Evolutionary conservation across 1,140 invertebrate genomes (phyloP), one percentile per base, ranked within the genome.

Genomic region (Drosophila kanapiae): DNA sequence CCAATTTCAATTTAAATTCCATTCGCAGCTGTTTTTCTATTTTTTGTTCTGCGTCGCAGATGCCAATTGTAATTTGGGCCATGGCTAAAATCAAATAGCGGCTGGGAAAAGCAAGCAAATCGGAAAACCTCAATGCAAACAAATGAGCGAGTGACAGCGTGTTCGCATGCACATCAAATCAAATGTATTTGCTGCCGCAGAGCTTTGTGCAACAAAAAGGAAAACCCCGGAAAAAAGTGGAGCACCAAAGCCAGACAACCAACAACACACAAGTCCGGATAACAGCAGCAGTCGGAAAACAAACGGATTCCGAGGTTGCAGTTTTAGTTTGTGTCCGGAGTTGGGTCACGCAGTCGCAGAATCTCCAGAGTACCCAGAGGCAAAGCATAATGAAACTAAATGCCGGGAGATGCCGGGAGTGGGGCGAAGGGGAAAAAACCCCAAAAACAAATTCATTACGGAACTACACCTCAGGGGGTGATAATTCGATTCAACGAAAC

Each of bases 401-500:
- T 90, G 85, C 72, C 69, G 78, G 64, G 37, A 14, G 40, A 87
- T 90, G 85, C 72, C 69, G 78, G 64, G 37, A 14, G 40, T 58
- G 63, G 63, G 78, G 75, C 74, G 78, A 70, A 79, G 63, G 78
- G 78, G 74, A 69, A 57, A 82, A 85, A 90, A 84, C 70, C 85
- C 86, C 82, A 79, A 85, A 90, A 90, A 90, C 85, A 90, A 90
- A 90, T 90, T 90, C 86, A 90, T 90, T 90, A 90, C 78, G 75
- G 81, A 91, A 90, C 85, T 90, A 84, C 85, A 90, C 85, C 85
- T 90, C 75, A 80, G 85, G 85, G 85, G 85, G 85, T 91, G 86
- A 90, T 90, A 90, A 90, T 90, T 90, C 85, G 85, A 90, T 90
- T 90, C 85, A 90, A 71, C 86, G 79, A 91, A 90, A 90, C 85